phyloP scores from a whole-genome alignment of 2,797 vertebrate species.

The Eupleurogrammus muticus region DNA sequence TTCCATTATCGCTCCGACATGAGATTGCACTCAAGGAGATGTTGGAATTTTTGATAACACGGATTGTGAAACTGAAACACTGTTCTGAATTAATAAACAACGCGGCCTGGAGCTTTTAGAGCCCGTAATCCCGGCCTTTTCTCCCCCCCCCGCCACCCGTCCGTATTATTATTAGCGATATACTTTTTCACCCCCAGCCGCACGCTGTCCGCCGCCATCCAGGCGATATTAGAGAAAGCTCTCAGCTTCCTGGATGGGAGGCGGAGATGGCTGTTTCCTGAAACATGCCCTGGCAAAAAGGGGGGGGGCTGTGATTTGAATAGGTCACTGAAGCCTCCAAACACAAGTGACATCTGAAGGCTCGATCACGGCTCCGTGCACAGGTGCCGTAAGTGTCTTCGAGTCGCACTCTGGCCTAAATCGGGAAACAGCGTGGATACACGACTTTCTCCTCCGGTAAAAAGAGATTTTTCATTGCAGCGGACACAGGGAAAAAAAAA shows the following conservation, averaged over 20 bases:
- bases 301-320: constrained; percentile 76
- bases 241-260: constrained; percentile 63
- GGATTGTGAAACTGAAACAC: constrained; percentile 85
- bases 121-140: constrained; percentile 66
- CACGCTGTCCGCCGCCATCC: constrained; percentile 62
- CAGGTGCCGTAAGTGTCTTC: constrained; percentile 45
- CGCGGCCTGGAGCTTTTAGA: constrained; percentile 81
- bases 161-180: constrained; percentile 78
- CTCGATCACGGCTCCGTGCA: constrained; percentile 41
- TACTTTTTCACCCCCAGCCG: constrained; percentile 75
- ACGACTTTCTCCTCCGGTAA: constrained; percentile 26
- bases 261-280: constrained; percentile 61
- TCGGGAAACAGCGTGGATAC: constrained; percentile 24
- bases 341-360: constrained; percentile 70
- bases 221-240: constrained; percentile 80
- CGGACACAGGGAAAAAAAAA: constrained; percentile 15
- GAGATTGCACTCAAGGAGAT: constrained; percentile 87
- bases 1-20: constrained; percentile 84
- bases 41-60: constrained; percentile 87
- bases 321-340: constrained; percentile 53
- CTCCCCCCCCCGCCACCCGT: constrained; percentile 17
- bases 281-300: constrained; percentile 67
- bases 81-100: constrained; percentile 89
- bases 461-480: constrained; percentile 24
- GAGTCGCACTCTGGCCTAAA: constrained; percentile 50